Conservation (phyloP, 2,888 invertebrate genomes). For the Lymantria dispar region DNA sequence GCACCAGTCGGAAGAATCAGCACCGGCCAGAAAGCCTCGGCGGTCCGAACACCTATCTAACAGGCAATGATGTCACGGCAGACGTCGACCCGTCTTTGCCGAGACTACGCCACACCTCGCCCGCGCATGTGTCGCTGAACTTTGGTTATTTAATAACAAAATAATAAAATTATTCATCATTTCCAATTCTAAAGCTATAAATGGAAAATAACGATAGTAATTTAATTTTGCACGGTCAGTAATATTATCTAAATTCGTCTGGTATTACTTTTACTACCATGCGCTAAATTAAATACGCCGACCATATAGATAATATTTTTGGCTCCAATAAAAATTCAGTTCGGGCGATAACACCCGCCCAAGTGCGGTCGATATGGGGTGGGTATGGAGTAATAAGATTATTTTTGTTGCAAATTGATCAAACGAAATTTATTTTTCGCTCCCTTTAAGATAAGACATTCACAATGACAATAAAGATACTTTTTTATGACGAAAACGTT, state of each 20-base stretch:
- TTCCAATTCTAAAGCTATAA: no score
- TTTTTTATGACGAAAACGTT: conserved; percentile 18
- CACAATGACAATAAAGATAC: conserved; percentile 22
- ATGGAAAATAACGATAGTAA: no score
- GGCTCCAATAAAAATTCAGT: conserved; percentile 36
- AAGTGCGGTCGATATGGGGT: conserved; percentile 30
- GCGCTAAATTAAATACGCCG: conserved; percentile 26
- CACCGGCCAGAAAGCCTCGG: no score
- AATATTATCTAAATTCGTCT: conserved; percentile 9
- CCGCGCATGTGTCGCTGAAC: no score
- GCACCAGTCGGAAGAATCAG: no score
- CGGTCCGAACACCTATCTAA: no score
- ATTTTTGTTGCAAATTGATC: conserved; percentile 40
- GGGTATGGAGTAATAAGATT: conserved; percentile 36
- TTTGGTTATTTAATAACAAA: no score
- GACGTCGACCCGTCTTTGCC: no score
- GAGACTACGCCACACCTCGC: no score
- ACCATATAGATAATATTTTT: conserved; percentile 27
- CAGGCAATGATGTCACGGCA: no score
- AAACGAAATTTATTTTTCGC: conserved; percentile 33
- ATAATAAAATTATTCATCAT: no score
- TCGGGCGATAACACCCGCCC: conserved; percentile 29
- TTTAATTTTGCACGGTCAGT: not conserved
- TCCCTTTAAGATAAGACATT: conserved; percentile 26
- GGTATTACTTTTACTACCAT: conserved; percentile 13